A percentile compares a stretch with the other conserved stretches of the same genome.
Conservation (phyloP, 2,113 vertebrate genomes). For the Scophthalmus maximus region DNA sequence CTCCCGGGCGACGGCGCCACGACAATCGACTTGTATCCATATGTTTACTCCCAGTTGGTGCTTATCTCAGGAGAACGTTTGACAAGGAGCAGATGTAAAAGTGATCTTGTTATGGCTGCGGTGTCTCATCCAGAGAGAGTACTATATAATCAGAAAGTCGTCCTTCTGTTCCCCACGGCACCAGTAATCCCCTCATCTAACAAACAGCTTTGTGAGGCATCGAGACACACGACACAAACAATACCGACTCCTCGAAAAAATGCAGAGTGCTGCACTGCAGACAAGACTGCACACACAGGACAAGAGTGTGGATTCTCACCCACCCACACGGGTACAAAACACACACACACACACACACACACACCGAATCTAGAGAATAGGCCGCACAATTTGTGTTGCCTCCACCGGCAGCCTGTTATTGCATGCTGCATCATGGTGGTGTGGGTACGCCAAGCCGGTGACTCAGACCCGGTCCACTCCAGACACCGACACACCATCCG, state of each 20-base stretch:
- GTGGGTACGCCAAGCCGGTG: conserved; percentile 68
- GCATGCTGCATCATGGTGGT: conserved; percentile 60
- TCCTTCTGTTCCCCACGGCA: conserved; percentile 58
- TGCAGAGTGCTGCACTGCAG: conserved; percentile 76
- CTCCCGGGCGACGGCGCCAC: conserved; percentile 25
- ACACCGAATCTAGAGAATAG: conserved; percentile 9
- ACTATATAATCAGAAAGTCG: conserved; percentile 71
- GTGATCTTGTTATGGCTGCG: conserved; percentile 56
- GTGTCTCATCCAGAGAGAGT: conserved; percentile 58
- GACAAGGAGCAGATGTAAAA: conserved; percentile 67
- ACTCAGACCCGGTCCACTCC: conserved; percentile 76
- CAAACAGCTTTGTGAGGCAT: conserved; percentile 68
- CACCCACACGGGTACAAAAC: conserved; percentile 70
- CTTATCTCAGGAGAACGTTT: conserved; percentile 40
- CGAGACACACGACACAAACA: conserved; percentile 69
- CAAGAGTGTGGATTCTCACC: conserved; percentile 46
- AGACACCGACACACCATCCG: conserved; percentile 72
- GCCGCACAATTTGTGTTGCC: conserved; percentile 43
- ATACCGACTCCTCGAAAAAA: conserved; percentile 44
- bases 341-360: conserved; percentile 31
- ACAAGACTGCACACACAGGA: conserved; percentile 67
- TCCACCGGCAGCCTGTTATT: conserved; percentile 61
- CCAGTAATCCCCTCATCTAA: conserved; percentile 75
- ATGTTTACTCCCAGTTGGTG: conserved; percentile 26
- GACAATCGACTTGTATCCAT: conserved; percentile 25